phyloP scores from a whole-genome alignment of 2,888 invertebrate genomes.

The Hyposoter didymator region DNA sequence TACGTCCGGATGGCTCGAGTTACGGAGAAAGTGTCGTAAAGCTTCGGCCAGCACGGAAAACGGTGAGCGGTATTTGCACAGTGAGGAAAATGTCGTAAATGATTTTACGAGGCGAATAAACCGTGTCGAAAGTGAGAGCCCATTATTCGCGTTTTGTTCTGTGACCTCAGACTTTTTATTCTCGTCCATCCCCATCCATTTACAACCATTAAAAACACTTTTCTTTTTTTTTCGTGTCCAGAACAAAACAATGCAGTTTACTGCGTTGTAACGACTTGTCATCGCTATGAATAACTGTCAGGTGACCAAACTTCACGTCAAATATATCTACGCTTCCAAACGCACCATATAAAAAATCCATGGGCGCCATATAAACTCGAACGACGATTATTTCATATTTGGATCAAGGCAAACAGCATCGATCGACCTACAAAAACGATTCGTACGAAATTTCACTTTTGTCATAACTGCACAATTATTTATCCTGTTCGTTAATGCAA shows the following conservation, averaged over 20 bases:
- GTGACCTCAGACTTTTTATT: conserved; percentile 31
- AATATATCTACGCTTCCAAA: background rate
- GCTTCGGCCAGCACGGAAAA: conserved; percentile 42
- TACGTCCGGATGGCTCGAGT: conserved; percentile 29
- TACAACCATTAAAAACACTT: conserved; percentile 33
- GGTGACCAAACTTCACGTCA: background rate
- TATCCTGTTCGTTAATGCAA: background rate
- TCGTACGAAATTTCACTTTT: background rate
- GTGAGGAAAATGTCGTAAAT: conserved; percentile 72
- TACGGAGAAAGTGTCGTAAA: conserved; percentile 60
- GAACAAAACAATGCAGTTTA: conserved; percentile 21
- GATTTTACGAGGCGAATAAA: conserved; percentile 76
- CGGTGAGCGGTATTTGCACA: conserved; percentile 22
- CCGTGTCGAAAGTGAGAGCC: conserved; percentile 72
- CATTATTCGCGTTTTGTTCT: conserved; percentile 52
- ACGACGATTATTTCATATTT: conserved; percentile 28
- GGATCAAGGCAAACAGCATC: conserved; percentile 30
- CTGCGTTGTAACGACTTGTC: conserved; percentile 37
- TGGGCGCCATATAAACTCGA: conserved; percentile 4
- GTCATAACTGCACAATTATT: conserved; percentile 3
- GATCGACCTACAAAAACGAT: conserved; percentile 22
- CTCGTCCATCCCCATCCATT: background rate
- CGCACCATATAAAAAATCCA: background rate
- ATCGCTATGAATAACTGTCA: conserved; percentile 7
- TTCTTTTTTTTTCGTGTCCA: background rate